Conservation (phyloP, 2,888 invertebrate species). For the Acleris literana region DNA sequence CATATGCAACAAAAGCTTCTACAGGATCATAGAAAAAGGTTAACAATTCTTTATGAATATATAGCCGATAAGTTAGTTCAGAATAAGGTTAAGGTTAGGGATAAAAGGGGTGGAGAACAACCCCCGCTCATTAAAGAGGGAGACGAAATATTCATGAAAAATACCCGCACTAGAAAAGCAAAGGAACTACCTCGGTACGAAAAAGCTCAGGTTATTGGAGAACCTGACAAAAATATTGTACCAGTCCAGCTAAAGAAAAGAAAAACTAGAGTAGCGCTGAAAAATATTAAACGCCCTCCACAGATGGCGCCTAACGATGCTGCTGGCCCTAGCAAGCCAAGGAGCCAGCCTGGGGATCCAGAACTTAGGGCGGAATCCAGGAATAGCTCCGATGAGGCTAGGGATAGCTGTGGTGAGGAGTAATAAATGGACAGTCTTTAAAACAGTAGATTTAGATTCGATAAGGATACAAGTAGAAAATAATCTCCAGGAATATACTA, state of each 20-base stretch:
- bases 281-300: constrained; percentile 37
- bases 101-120: constrained; percentile 37
- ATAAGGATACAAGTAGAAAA: no score
- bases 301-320: constrained; percentile 29
- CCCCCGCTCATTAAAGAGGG: constrained; percentile 34
- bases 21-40: constrained; percentile 38
- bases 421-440: no score
- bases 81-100: constrained; percentile 2
- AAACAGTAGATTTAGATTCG: no score
- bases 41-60: constrained; percentile 36
- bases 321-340: no score
- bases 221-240: constrained; percentile 35
- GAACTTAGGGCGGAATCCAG: no score
- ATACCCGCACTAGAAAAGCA: constrained; percentile 38
- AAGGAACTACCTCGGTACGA: constrained; percentile 43
- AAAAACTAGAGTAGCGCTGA: constrained; percentile 30
- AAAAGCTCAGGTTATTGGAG: constrained; percentile 39
- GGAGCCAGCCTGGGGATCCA: no score
- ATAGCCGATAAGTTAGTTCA: constrained; percentile 22
- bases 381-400: no score
- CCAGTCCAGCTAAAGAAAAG: constrained; percentile 32
- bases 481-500: no score
- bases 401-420: no score
- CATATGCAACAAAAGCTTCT: constrained; percentile 37
- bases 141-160: constrained; percentile 41